Evolutionary conservation across 2,888 invertebrate genomes (phyloP).

Genomic region (Ischnura elegans): DNA sequence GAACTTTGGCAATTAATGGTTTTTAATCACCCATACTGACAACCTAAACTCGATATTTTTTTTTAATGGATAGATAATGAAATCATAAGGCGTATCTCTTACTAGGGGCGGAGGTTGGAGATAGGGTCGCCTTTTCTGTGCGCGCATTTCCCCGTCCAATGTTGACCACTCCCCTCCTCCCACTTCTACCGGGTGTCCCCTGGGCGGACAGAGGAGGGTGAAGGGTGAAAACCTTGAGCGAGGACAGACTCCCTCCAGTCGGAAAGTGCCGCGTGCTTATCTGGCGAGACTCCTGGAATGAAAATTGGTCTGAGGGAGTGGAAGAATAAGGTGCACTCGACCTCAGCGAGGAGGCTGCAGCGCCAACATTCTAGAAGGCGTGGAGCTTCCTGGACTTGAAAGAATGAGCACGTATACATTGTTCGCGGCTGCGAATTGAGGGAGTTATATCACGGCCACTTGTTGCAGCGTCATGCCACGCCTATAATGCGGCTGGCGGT

Average conservation of each 20-base stretch:
- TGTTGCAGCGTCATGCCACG: not conserved
- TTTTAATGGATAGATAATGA: too few species aligned
- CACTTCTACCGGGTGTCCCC: not conserved
- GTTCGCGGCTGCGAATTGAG: not conserved
- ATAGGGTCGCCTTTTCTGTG: too few species aligned
- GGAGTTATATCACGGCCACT: not conserved
- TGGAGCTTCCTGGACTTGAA: not conserved
- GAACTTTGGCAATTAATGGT: too few species aligned
- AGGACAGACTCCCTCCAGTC: not conserved
- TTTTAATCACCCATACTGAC: too few species aligned
- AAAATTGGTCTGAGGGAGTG: not conserved
- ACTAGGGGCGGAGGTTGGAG: too few species aligned
- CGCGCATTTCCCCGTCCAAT: not conserved
- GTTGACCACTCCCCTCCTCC: not conserved
- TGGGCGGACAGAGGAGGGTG: not conserved
- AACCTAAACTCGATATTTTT: too few species aligned
- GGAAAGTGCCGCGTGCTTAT: not conserved
- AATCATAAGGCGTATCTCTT: too few species aligned
- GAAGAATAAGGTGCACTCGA: not conserved
- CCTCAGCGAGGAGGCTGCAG: not conserved
- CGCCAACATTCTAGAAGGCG: not conserved
- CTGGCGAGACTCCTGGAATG: conserved; percentile 38
- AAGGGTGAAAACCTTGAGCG: conserved; percentile 11
- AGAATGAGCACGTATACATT: not conserved
- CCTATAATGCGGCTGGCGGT: too few species aligned